phyloP scores from a whole-genome alignment of 2,888 invertebrate species.

The Dicranocentrus wangi region DNA sequence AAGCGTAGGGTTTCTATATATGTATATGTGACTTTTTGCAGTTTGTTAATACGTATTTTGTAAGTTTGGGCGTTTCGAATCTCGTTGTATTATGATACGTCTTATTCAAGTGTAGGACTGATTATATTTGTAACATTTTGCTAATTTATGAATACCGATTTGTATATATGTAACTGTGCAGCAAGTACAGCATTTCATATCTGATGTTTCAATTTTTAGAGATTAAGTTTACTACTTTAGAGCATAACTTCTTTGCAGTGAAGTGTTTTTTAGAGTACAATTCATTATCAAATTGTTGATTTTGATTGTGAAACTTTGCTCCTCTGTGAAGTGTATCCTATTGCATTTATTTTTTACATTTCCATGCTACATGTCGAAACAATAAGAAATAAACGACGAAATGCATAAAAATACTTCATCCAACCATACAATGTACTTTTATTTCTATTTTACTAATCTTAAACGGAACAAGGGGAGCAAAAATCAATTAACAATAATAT shows the following conservation, averaged over 20 bases:
- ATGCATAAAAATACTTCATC: constrained; percentile 45
- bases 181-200: no score
- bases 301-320: not conserved
- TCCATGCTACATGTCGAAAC: constrained; percentile 6
- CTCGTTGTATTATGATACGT: not conserved
- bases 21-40: constrained; percentile 31
- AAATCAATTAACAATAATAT: constrained; percentile 13
- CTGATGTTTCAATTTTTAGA: no score
- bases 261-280: no score
- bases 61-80: not conserved
- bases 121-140: no score
- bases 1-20: no score
- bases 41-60: not conserved
- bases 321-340: no score
- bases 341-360: not conserved
- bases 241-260: no score
- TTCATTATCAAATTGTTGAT: no score
- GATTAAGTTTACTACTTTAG: no score
- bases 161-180: not conserved
- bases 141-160: no score
- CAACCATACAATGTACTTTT: constrained; percentile 63
- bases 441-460: constrained; percentile 31
- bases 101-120: not conserved
- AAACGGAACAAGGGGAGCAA: constrained; percentile 29
- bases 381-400: not conserved